These are phyloP conservation scores for Bombycilla garrulus DNA, from an alignment of 2,113 vertebrate genomes.

Conservation along the genomic window DNA sequence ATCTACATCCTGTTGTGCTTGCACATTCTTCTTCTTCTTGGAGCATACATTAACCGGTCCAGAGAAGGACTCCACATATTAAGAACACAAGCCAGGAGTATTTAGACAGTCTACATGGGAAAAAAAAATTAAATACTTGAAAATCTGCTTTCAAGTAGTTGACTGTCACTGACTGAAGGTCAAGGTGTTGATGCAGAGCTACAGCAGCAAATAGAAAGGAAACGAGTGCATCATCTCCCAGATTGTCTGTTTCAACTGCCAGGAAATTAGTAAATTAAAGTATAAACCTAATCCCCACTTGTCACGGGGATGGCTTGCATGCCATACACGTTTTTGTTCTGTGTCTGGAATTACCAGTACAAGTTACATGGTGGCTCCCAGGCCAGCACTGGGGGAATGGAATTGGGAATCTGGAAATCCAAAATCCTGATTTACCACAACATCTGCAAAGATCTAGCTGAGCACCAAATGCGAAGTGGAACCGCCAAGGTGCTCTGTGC, in stretches of 20 bases:
- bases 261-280: not conserved
- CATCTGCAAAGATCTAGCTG: not conserved
- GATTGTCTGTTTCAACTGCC: not conserved
- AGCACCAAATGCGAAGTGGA: not conserved
- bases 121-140: not conserved
- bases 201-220: not conserved
- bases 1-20: not conserved
- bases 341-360: not conserved
- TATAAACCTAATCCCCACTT: not conserved
- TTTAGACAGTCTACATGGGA: not conserved
- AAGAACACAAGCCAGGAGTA: not conserved
- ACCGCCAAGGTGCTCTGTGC: not conserved
- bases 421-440: not conserved
- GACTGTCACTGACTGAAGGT: not conserved
- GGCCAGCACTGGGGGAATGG: rapidly evolving
- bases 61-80: not conserved
- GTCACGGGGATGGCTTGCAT: not conserved
- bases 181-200: not conserved
- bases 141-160: not conserved
- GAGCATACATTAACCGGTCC: not conserved
- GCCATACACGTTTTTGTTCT: not conserved
- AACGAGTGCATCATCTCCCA: not conserved
- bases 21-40: not conserved
- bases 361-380: not conserved
- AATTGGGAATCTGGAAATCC: not conserved